These are phyloP conservation scores for Lutjanus campechanus DNA, from an alignment of 2,797 vertebrate genomes.

Conservation along the genomic window DNA sequence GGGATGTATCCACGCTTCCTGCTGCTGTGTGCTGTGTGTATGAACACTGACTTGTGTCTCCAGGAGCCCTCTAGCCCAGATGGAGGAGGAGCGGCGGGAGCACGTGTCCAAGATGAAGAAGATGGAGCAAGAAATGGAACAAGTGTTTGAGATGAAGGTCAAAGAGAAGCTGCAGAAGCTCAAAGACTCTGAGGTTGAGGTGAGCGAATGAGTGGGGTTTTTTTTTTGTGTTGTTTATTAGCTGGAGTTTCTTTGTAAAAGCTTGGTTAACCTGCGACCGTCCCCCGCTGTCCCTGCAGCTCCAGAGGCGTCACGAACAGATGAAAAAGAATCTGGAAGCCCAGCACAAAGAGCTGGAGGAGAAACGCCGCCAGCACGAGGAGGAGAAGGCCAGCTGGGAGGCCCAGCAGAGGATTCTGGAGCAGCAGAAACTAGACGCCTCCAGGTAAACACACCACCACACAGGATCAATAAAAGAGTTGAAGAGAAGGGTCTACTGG, in stretches of 20 bases:
- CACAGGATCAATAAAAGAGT: not conserved
- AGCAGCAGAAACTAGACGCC: slow-evolving; percentile 92
- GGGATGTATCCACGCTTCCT: not conserved
- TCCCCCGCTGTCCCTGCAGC: slow-evolving; percentile 75
- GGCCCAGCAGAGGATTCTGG: slow-evolving; percentile 92
- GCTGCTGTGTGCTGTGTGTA: slow-evolving; percentile 3
- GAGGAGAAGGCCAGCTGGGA: slow-evolving; percentile 94
- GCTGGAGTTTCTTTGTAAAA: not conserved
- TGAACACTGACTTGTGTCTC: slow-evolving; percentile 50
- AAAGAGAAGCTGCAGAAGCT: slow-evolving; percentile 98
- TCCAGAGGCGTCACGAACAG: slow-evolving; percentile 96
- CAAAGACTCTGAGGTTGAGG: slow-evolving; percentile 95
- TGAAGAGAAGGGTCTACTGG: not conserved
- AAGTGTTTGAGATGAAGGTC: slow-evolving; percentile 99
- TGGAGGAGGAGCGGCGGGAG: slow-evolving; percentile 96
- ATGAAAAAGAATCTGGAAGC: slow-evolving; percentile 99
- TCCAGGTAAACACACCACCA: slow-evolving; percentile 85
- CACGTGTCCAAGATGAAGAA: slow-evolving; percentile 97
- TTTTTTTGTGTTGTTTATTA: too few species aligned
- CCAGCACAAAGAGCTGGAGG: slow-evolving; percentile 96
- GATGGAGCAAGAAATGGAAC: slow-evolving; percentile 99
- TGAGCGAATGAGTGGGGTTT: slow-evolving; percentile 53
- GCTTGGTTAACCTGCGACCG: not conserved
- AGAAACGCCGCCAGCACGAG: slow-evolving; percentile 93
- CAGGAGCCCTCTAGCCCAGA: slow-evolving; percentile 96